Base-by-base conservation (phyloP, 2,888 invertebrate genomes). In the Ochlodes sylvanus region DNA sequence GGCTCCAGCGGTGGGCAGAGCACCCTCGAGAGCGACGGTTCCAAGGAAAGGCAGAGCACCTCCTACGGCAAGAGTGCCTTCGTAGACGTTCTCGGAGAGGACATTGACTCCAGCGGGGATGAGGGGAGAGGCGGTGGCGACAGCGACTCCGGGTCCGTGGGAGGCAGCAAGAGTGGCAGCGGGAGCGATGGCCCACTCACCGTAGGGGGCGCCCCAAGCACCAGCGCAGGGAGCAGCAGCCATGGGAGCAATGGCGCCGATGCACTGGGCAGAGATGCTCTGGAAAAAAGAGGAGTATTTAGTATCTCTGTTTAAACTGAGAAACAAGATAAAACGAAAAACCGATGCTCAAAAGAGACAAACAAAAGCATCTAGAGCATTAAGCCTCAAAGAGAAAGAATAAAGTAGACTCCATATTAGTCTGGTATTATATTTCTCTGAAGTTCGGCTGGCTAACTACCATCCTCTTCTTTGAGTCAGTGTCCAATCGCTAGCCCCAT, bases 71-170 rank as follows among this genome's bases (percentile, higher is more conserved):
- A 84, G 60, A 4, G 70, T 63, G 0, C 84, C 84, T 47, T 77
- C 79, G 44, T 81, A 78, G 1, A 69, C 76, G 69, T 82, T 81
- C 64, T 82, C 80, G 19, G 82, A 82, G 9, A 76, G 66, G n/a
- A 84, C 76, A 10, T 79, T 70, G n/a, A 84, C 71, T 14, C 84
- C 84, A 42, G 69, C 73, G 5, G 78, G 76, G 5, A 74, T 69
- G 17, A 76, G 70, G 1, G 75, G 78, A 58, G 72, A 81, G n/a
- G 75, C 72, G 60, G 78, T 78, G 60, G 77, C 62, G 2, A 76
- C 71, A 7, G 74, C 66, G 12, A 80, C 70, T 7, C 69, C 70
- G 7, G 75, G 75, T 1, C 76, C 76, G 56, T 69, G 67, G 17
- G 68, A 71, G 54, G 73, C 76, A 32, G 71, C 60, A 21, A 66